These are phyloP conservation scores for Cotesia typhae DNA, from an alignment of 1,140 invertebrate species.

Conservation along the genomic window DNA sequence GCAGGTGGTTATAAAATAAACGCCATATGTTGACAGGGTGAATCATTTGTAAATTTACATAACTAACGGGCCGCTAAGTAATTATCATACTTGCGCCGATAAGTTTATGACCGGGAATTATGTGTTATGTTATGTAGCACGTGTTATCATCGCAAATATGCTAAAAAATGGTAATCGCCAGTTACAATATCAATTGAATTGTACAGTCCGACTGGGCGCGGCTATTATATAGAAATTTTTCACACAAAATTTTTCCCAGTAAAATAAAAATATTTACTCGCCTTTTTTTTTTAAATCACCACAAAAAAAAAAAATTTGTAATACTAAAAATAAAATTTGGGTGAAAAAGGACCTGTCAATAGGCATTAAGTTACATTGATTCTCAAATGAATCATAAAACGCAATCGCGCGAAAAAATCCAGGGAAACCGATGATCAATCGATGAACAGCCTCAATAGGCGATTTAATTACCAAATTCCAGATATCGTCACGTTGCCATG, in stretches of 20 bases:
- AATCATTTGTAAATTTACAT: slow-evolving; percentile 62
- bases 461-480: slow-evolving; percentile 62
- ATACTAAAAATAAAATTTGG: no score
- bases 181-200: neutral
- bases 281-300: no score
- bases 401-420: neutral
- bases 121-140: slow-evolving; percentile 29
- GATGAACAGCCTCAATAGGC: slow-evolving; percentile 35
- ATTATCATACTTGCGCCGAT: slow-evolving; percentile 59
- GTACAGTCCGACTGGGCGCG: no score
- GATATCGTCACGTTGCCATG: slow-evolving; percentile 54
- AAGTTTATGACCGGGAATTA: slow-evolving; percentile 34
- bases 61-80: slow-evolving; percentile 53
- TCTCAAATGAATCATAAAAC: neutral
- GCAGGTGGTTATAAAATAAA: slow-evolving; percentile 59
- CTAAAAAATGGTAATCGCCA: neutral
- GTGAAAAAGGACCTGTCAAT: no score
- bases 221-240: no score
- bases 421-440: slow-evolving; percentile 11
- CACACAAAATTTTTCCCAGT: no score
- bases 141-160: slow-evolving; percentile 40
- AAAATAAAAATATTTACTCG: no score
- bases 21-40: slow-evolving; percentile 60
- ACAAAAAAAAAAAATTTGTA: no score
- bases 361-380: neutral